A percentile compares a stretch with the other conserved stretches of the same genome.
These are phyloP conservation scores for Distichodus sexfasciatus DNA, from an alignment of 2,797 vertebrate species.

Conservation along the genomic window DNA sequence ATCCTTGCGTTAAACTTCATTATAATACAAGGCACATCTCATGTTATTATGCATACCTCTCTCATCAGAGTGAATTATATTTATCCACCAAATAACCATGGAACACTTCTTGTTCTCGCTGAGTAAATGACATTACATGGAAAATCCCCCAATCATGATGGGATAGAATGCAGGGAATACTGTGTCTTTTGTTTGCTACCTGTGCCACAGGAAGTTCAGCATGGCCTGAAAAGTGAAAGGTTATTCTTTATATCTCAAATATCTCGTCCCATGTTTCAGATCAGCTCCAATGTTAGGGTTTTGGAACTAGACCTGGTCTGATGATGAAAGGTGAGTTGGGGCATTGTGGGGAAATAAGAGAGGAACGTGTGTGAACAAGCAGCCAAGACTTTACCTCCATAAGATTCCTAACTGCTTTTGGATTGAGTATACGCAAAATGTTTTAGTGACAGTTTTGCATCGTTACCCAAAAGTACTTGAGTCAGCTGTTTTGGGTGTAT, in stretches of 20 bases:
- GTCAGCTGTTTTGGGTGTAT: background rate
- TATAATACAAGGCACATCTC: background rate
- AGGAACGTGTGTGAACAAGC: background rate
- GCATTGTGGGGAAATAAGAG: background rate
- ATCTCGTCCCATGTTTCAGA: conserved; percentile 38
- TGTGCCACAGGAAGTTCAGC: conserved; percentile 44
- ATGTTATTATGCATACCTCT: background rate
- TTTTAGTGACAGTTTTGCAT: background rate
- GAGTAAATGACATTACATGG: background rate
- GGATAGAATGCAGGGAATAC: conserved; percentile 5
- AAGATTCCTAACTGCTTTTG: background rate
- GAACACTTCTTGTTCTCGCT: conserved; percentile 2
- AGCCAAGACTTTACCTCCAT: background rate
- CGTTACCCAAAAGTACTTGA: background rate
- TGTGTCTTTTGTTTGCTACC: conserved; percentile 40
- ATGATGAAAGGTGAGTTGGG: background rate
- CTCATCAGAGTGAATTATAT: background rate
- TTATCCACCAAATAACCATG: background rate
- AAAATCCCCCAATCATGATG: background rate
- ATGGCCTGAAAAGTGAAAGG: conserved; percentile 37
- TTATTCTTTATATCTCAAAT: conserved; percentile 40
- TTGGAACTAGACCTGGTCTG: conserved; percentile 35
- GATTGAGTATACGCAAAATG: background rate
- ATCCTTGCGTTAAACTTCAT: background rate
- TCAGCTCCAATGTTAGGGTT: conserved; percentile 13